Evolutionary conservation across 2,888 invertebrate species (phyloP).

Genomic region (Zelleria hepariella): DNA sequence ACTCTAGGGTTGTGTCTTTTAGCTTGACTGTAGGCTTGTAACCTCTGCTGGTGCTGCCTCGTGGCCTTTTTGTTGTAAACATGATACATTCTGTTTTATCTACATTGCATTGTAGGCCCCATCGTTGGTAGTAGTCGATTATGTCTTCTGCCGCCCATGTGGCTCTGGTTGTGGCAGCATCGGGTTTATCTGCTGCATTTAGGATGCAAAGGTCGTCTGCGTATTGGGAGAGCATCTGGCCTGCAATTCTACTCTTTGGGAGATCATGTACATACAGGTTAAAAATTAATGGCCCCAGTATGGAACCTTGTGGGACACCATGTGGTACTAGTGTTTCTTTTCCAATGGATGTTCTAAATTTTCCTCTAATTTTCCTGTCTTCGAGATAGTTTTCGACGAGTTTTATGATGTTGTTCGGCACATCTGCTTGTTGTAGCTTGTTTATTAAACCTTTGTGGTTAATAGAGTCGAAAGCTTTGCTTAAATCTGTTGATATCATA

Average conservation of each 20-base stretch:
- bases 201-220: constrained; percentile 6
- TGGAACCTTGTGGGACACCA: constrained; percentile 1
- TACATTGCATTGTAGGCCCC: constrained; percentile 6
- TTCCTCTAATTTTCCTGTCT: not conserved
- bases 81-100: constrained; percentile 6
- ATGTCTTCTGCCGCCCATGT: constrained; percentile 4
- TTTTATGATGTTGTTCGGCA: constrained; percentile 6
- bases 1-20: not conserved
- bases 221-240: not conserved
- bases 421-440: constrained; percentile 5
- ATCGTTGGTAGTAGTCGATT: constrained; percentile 1
- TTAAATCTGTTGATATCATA: too few relatives aligned
- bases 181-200: not conserved
- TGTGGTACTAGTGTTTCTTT: not conserved
- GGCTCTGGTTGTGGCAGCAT: not conserved
- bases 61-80: not conserved
- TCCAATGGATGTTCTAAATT: not conserved
- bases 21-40: not conserved
- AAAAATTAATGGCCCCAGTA: constrained; percentile 1
- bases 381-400: constrained; percentile 8
- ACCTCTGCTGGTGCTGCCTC: too few relatives aligned
- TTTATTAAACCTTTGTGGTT: constrained; percentile 9
- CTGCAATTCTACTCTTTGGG: not conserved
- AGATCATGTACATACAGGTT: constrained; percentile 1
- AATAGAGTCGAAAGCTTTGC: constrained; percentile 10